Evolutionary conservation across 2,888 invertebrate species (phyloP).

Genomic region (Meliscaeva auricollis): DNA sequence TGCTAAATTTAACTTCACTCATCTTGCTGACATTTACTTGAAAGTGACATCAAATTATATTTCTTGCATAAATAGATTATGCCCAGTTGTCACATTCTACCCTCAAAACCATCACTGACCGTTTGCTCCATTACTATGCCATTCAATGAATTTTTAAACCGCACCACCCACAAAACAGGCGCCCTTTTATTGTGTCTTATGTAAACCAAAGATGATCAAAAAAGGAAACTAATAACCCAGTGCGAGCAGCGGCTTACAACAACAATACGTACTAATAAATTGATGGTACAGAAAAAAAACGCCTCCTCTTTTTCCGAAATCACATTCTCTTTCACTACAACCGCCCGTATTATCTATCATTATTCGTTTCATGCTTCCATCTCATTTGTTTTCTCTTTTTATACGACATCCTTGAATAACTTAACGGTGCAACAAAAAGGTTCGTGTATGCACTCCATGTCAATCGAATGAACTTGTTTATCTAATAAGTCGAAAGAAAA

Average conservation of each 20-base stretch:
- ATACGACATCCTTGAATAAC: slow-evolving; percentile 55
- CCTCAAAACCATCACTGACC: slow-evolving; percentile 7
- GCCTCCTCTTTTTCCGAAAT: slow-evolving; percentile 13
- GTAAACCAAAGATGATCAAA: slow-evolving; percentile 43
- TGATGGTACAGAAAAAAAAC: slow-evolving; percentile 24
- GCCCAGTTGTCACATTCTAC: background rate
- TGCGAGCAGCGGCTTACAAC: slow-evolving; percentile 30
- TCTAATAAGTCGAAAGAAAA: slow-evolving; percentile 20
- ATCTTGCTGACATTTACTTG: slow-evolving; percentile 15
- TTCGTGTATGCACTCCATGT: slow-evolving; percentile 58
- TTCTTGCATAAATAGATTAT: slow-evolving; percentile 36
- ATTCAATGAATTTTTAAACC: slow-evolving; percentile 36
- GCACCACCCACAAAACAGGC: slow-evolving; percentile 19
- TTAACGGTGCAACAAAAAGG: slow-evolving; percentile 64
- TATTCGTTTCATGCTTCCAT: slow-evolving; percentile 35
- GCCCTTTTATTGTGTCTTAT: slow-evolving; percentile 25
- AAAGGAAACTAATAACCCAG: slow-evolving; percentile 46
- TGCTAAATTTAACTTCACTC: slow-evolving; percentile 9
- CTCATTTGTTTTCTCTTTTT: slow-evolving; percentile 42
- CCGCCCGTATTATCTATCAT: slow-evolving; percentile 31
- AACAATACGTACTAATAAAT: slow-evolving; percentile 26
- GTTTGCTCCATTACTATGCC: background rate
- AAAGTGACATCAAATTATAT: slow-evolving; percentile 44
- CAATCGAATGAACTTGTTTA: slow-evolving; percentile 63
- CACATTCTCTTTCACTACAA: slow-evolving; percentile 1